Evolutionary conservation across 2,113 vertebrate genomes (phyloP).

Genomic region (Entomyzon cyanotis): DNA sequence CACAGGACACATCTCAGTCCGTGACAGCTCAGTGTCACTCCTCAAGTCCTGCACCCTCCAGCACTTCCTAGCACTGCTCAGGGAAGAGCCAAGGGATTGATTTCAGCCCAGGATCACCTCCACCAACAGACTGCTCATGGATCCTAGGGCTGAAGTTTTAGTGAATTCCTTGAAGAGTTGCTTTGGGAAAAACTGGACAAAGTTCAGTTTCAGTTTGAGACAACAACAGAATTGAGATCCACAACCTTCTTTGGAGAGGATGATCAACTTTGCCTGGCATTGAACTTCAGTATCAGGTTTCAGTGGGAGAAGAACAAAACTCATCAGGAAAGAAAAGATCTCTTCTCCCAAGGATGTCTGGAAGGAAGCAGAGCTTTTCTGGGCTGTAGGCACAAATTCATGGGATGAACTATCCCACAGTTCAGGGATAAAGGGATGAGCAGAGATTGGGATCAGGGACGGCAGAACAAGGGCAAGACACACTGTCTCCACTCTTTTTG

Average conservation of each 20-base stretch:
- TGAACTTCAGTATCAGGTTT: neutral
- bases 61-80: neutral
- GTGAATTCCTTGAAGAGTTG: neutral
- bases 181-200: neutral
- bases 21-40: neutral
- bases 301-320: neutral
- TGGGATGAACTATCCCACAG: neutral
- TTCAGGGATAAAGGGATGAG: neutral
- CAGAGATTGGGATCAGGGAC: neutral
- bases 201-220: neutral
- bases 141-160: neutral
- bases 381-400: neutral
- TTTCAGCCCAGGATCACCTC: neutral
- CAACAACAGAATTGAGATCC: neutral
- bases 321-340: neutral
- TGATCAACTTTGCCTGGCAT: neutral
- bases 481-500: neutral
- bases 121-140: neutral
- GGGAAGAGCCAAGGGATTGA: neutral
- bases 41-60: neutral
- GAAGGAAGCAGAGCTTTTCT: neutral
- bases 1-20: fast-evolving
- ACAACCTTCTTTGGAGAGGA: neutral
- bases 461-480: neutral
- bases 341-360: neutral